Conservation (phyloP, 2,797 vertebrate species). For the Chiloscyllium punctatum region DNA sequence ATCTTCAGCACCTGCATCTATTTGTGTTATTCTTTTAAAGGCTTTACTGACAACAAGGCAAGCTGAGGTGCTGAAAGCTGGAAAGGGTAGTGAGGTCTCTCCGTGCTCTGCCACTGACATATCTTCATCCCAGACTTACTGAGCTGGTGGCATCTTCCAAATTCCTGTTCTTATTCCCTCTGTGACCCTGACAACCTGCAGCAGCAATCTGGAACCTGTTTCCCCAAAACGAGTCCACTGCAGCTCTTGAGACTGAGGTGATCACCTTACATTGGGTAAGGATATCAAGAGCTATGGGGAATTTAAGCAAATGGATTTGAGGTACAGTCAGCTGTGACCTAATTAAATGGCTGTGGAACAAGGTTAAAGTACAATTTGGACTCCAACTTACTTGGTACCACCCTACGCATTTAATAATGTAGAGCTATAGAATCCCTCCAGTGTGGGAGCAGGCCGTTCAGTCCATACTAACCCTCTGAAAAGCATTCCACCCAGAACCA, state of each 20-base stretch:
- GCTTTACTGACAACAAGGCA: no score
- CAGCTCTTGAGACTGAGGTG: background rate
- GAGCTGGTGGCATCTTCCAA: background rate
- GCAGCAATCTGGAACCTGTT: background rate
- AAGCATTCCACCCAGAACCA: no score
- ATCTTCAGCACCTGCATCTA: no score
- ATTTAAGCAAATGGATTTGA: background rate
- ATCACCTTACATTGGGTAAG: background rate
- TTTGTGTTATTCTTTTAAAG: no score
- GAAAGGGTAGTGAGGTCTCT: background rate
- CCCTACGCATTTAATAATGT: background rate
- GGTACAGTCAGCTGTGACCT: background rate
- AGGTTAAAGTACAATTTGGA: background rate
- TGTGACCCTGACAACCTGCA: background rate
- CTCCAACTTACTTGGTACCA: background rate
- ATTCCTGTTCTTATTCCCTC: background rate
- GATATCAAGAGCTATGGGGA: background rate
- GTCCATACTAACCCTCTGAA: no score
- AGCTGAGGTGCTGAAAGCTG: background rate
- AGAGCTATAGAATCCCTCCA: background rate
- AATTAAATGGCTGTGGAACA: background rate
- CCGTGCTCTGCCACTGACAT: background rate
- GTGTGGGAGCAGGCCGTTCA: no score
- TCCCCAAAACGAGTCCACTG: background rate
- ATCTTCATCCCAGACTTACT: background rate